A percentile compares a stretch with the other conserved stretches of the same genome.
Conservation (phyloP, 2,113 vertebrate genomes). For the Haemorhous mexicanus region DNA sequence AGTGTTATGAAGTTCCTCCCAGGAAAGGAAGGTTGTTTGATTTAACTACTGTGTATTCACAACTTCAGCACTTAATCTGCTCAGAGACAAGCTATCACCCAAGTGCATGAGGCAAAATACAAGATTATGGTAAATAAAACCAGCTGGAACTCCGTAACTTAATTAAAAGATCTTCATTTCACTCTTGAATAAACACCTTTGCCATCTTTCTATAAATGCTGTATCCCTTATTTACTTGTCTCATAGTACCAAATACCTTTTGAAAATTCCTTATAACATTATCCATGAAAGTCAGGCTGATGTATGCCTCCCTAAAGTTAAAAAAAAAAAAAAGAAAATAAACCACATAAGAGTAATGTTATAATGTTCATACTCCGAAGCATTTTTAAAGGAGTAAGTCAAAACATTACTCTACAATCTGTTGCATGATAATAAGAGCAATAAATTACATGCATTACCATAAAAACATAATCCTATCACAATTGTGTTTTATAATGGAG, state of each 20-base stretch:
- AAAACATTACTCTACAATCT: conserved; percentile 32
- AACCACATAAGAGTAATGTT: not conserved
- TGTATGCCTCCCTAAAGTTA: not conserved
- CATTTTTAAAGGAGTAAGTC: conserved; percentile 29
- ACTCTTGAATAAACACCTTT: not conserved
- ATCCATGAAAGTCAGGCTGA: not conserved
- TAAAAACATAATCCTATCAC: conserved; percentile 33
- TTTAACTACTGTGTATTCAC: not conserved
- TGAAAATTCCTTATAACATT: not conserved
- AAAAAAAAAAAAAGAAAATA: not conserved
- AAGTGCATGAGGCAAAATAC: not conserved
- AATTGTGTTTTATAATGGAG: conserved; percentile 49
- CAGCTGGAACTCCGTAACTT: not conserved
- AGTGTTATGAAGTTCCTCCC: not conserved
- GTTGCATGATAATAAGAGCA: conserved; percentile 13
- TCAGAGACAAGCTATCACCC: not conserved
- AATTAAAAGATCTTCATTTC: not conserved
- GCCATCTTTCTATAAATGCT: not conserved
- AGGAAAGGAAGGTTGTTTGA: not conserved
- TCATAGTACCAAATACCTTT: not conserved
- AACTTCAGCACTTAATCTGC: not conserved
- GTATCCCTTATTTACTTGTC: not conserved
- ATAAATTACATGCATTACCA: conserved; percentile 43
- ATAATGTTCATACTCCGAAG: not conserved
- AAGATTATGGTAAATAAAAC: not conserved